Evolutionary conservation across 2,797 vertebrate species (phyloP).

Genomic region (Hylomyscus alleni): DNA sequence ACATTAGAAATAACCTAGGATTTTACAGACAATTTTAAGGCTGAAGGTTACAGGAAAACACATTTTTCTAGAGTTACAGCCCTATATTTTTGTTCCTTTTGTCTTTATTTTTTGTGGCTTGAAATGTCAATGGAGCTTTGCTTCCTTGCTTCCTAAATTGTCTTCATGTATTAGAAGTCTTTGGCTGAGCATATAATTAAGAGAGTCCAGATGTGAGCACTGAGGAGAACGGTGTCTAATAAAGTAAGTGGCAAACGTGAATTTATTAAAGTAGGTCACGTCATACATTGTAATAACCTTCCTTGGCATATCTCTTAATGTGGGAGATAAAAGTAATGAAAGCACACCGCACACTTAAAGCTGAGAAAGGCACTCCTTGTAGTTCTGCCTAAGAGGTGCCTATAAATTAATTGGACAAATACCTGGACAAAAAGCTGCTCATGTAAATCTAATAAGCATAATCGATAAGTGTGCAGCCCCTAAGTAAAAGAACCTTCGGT

Average conservation of each 20-base stretch:
- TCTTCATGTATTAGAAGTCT: conserved; percentile 69
- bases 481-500: conserved; percentile 62
- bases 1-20: conserved; percentile 78
- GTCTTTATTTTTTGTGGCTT: conserved; percentile 70
- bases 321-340: conserved; percentile 78
- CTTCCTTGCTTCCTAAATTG: conserved; percentile 76
- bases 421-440: conserved; percentile 43
- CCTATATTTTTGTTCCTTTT: conserved; percentile 47
- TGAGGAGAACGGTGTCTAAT: conserved; percentile 80
- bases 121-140: conserved; percentile 63
- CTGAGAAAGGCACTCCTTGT: conserved; percentile 63
- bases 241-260: conserved; percentile 80
- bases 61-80: conserved; percentile 59
- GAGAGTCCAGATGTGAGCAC: conserved; percentile 78
- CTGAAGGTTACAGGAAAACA: conserved; percentile 61
- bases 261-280: conserved; percentile 84
- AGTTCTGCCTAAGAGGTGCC: conserved; percentile 19
- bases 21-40: conserved; percentile 64
- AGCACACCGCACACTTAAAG: conserved; percentile 17
- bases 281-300: conserved; percentile 74
- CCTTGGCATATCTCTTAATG: conserved; percentile 69
- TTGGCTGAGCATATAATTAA: conserved; percentile 75
- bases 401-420: conserved; percentile 75
- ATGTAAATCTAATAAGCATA: conserved; percentile 51
- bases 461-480: conserved; percentile 62